Base-by-base conservation (phyloP, 2,888 invertebrate genomes). In the Empis livida region DNA sequence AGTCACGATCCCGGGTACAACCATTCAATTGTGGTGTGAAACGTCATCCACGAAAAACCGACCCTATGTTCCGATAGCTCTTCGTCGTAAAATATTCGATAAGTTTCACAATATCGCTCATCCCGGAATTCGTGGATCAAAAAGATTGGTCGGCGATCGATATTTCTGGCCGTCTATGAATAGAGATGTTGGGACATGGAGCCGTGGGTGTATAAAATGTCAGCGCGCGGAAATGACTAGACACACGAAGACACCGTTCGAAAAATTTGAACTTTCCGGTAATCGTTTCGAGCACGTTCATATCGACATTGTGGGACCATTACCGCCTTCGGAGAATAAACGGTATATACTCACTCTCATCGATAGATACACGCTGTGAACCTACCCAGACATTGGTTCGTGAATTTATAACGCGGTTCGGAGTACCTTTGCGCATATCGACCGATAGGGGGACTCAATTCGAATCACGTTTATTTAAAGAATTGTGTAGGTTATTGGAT, bases 291-390 rank as follows among this genome's bases (percentile, higher is more conserved):
- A 55, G 11, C 60, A 63, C 42, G 50, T 65, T 5, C 61, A 63
- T 42, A 48, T 63, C 5, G 63, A 65, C 49, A 48, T 67, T 14
- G 56, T 65, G 2, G 61, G 61, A 17, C 61, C 62, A 3, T 48
- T 65, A 16, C 61, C 61, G 15, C 17, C 48, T 8, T 56, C 56
- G 0, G 40, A 53, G 17, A 54, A 50, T 20, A 54, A 50, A 43
- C 20, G 20, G 20, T 20, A 20, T 20, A 5, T 20, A 20, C 20
- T 20, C 20, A 20, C 20, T 5, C 4, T 20, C 20, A 20, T 20
- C 20, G 20, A 20, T 20, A 20, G 20, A 20, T 20, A 20, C 20
- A 43, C 43, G 2, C 27, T n/a, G 0, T 47, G 43, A 43, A 43
- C 43, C 15, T 20, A 5, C 20, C 20, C 20, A 20, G 5, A 20